phyloP scores from a whole-genome alignment of 2,797 vertebrate species.

The Enteromius trimaculatus region DNA sequence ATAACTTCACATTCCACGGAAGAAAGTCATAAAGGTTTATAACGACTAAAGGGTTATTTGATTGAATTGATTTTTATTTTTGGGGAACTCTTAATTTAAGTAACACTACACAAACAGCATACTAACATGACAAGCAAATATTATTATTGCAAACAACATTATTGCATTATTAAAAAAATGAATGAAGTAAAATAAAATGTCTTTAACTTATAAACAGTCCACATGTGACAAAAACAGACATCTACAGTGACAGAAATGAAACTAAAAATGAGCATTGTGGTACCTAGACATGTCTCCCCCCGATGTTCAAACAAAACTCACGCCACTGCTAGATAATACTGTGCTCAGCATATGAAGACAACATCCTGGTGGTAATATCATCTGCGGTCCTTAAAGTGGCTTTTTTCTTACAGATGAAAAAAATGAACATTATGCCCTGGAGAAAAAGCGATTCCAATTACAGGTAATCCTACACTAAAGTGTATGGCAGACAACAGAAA shows the following conservation, averaged over 20 bases:
- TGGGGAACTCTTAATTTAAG: background rate
- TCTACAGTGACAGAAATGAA: background rate
- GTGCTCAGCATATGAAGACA: slow-evolving; percentile 57
- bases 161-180: background rate
- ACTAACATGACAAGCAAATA: background rate
- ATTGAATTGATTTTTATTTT: background rate
- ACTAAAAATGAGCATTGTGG: background rate
- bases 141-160: background rate
- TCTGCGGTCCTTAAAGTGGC: slow-evolving; percentile 28
- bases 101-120: background rate
- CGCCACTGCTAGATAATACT: slow-evolving; percentile 11
- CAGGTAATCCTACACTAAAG: slow-evolving; percentile 44
- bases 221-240: background rate
- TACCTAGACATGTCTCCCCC: background rate
- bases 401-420: slow-evolving; percentile 31
- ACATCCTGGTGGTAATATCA: slow-evolving; percentile 38
- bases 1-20: background rate
- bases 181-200: background rate
- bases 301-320: slow-evolving; percentile 16
- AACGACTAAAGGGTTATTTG: background rate
- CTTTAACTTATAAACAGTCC: background rate
- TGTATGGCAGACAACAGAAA: slow-evolving; percentile 35
- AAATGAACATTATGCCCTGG: slow-evolving; percentile 35
- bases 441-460: slow-evolving; percentile 41
- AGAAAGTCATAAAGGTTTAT: background rate